These are phyloP conservation scores for Turnix velox DNA, from an alignment of 2,113 vertebrate species.

Conservation along the genomic window DNA sequence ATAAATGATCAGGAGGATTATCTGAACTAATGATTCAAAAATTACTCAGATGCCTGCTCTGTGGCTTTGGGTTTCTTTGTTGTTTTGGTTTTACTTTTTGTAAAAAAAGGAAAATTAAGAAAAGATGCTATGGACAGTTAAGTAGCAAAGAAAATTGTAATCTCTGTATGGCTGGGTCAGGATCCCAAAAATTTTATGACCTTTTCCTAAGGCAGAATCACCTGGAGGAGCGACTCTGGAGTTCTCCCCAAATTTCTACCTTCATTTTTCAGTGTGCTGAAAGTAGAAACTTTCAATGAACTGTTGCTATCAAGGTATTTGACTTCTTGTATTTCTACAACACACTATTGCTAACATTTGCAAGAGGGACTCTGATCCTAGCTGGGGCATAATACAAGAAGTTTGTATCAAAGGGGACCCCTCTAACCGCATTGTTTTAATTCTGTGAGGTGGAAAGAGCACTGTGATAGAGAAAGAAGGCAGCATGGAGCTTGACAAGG, in stretches of 20 bases:
- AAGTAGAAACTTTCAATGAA: neutral
- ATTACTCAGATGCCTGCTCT: neutral
- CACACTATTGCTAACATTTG: neutral
- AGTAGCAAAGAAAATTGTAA: neutral
- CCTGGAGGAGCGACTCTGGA: too few relatives aligned
- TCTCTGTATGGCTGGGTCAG: neutral
- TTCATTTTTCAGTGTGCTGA: neutral
- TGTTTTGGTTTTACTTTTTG: neutral
- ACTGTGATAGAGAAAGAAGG: neutral
- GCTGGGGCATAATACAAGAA: neutral
- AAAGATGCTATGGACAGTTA: neutral
- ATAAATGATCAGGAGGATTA: neutral
- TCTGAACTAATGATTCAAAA: neutral
- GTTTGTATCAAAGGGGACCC: neutral
- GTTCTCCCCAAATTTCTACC: neutral
- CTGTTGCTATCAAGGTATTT: neutral
- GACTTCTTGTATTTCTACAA: neutral
- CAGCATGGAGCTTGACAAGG: neutral
- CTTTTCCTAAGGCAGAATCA: neutral
- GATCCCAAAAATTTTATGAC: neutral
- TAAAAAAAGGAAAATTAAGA: neutral
- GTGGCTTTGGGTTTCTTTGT: neutral
- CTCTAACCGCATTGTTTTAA: neutral
- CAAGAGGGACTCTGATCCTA: neutral
- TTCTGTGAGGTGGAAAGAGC: neutral